Percentiles rank a stretch among this genome's conserved stretches.
These are phyloP conservation scores for Cyrtodaria siliqua DNA, from an alignment of 2,888 invertebrate genomes.

Conservation along the genomic window DNA sequence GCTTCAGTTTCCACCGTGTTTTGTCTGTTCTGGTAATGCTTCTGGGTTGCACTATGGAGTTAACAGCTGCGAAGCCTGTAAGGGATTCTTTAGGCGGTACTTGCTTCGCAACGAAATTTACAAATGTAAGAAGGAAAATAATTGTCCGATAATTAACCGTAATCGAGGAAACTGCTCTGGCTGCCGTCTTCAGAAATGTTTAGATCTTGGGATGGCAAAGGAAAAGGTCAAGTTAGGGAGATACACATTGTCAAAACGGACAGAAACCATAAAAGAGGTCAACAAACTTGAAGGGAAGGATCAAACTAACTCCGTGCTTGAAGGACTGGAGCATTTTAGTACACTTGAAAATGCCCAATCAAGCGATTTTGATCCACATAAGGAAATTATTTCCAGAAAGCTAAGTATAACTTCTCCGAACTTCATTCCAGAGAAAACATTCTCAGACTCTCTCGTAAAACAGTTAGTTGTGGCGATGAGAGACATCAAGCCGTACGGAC, in stretches of 20 bases:
- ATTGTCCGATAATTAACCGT: conserved; percentile 45
- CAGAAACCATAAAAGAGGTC: conserved; percentile 52
- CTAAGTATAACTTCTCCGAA: not conserved
- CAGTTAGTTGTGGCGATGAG: conserved; percentile 42
- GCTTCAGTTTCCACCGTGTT: conserved; percentile 57
- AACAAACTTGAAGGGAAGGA: conserved; percentile 42
- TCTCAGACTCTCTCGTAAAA: conserved; percentile 19
- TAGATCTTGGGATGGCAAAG: conserved; percentile 58
- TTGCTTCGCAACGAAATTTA: conserved; percentile 41
- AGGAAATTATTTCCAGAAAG: conserved; percentile 5
- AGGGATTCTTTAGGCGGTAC: conserved; percentile 61
- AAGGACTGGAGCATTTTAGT: not conserved
- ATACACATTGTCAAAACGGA: conserved; percentile 54
- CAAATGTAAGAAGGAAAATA: conserved; percentile 50
- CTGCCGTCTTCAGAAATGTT: conserved; percentile 54
- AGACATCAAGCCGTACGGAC: conserved; percentile 52
- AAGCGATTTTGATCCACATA: not conserved
- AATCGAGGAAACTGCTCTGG: conserved; percentile 58
- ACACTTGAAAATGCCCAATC: not conserved
- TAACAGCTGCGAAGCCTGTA: conserved; percentile 62
- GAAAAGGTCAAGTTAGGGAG: conserved; percentile 55
- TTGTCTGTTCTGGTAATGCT: conserved; percentile 51
- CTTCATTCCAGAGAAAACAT: not conserved
- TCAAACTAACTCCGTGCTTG: conserved; percentile 2
- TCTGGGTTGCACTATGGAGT: conserved; percentile 60